Evolutionary conservation across 2,797 vertebrate species (phyloP), one percentile per base, ranked within the genome.

Genomic region (Phaenicophaeus curvirostris): DNA sequence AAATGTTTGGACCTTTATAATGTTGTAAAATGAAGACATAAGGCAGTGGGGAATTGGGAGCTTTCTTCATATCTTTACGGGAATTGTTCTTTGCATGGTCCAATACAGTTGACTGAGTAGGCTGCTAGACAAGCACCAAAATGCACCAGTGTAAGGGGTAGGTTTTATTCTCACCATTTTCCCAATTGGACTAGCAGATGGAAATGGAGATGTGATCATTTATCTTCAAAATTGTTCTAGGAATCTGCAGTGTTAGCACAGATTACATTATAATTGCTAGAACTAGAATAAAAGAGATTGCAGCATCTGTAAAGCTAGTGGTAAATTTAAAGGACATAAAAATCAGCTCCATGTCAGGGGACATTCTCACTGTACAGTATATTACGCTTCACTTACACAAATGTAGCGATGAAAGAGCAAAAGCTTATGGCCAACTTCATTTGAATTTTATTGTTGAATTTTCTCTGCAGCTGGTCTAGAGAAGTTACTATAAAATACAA

Each of bases 211-310:
- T 95, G 83, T 37, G 95, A 96, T 93, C 95, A 67, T 94, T 96
- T 95, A 82, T 96, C 95, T 96, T 97, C 91, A 96, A 76, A 96
- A 96, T 96, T 96, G 67, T 93, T 63, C 95, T 93, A 94, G 95
- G 96, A 96, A 95, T 96, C 93, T 94, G 91, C 94, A 96, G 77
- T 90, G 93, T 94, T 97, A 96, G 93, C 80, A 87, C 85, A 95
- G 96, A 97, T 96, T 96, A 97, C 3, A 8, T 94, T 96, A 94
- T 96, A 96, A 96, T 96, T 97, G 95, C 94, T 87, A 94, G 93
- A 95, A 91, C 67, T 87, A 80, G 96, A 96, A 94, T 96, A 95
- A 97, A 96, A 95, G 94, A 95, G 87, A 95, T 87, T 88, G 94
- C 54, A n/a, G 91, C 96, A 97, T 97, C 96, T 96, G 94, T 95